A percentile compares a stretch with the other conserved stretches of the same genome.
Evolutionary conservation across 2,888 invertebrate genomes (phyloP).

Genomic region (Ceramica pisi): DNA sequence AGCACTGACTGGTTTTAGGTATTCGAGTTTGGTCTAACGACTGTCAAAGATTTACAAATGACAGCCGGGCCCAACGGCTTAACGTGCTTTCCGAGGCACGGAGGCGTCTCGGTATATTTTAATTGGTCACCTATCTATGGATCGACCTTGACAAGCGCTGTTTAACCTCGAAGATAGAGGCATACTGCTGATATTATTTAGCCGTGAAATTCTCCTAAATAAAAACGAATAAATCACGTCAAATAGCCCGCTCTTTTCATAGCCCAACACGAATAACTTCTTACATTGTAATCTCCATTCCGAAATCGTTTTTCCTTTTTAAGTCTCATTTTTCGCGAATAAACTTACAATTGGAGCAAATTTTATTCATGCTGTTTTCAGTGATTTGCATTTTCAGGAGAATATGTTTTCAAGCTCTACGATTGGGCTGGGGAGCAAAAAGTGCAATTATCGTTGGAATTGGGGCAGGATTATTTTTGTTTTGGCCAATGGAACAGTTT

Average conservation of each 20-base stretch:
- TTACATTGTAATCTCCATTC: conserved; percentile 66
- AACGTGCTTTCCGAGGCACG: too few relatives aligned
- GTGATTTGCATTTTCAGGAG: conserved; percentile 46
- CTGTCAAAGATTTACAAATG: too few relatives aligned
- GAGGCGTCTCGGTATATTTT: too few relatives aligned
- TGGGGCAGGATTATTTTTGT: conserved; percentile 9
- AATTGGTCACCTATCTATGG: too few relatives aligned
- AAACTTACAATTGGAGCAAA: conserved; percentile 58
- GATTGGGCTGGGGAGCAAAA: conserved; percentile 14
- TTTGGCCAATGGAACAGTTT: not conserved
- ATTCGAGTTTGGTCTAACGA: too few relatives aligned
- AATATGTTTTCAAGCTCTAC: conserved; percentile 43
- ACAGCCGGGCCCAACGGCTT: too few relatives aligned
- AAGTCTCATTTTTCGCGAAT: conserved; percentile 61
- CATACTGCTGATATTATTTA: too few relatives aligned
- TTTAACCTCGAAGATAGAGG: too few relatives aligned
- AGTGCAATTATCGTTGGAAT: conserved; percentile 21
- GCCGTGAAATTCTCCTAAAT: too few relatives aligned
- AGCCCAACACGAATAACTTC: conserved; percentile 56
- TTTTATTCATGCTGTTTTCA: conserved; percentile 56
- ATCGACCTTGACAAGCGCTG: too few relatives aligned
- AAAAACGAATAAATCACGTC: conserved; percentile 9
- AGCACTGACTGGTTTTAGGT: too few relatives aligned
- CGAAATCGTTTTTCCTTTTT: conserved; percentile 67
- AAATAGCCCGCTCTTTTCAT: conserved; percentile 17